Conservation (phyloP, 2,797 vertebrate genomes). For the Eptatretus atami region DNA sequence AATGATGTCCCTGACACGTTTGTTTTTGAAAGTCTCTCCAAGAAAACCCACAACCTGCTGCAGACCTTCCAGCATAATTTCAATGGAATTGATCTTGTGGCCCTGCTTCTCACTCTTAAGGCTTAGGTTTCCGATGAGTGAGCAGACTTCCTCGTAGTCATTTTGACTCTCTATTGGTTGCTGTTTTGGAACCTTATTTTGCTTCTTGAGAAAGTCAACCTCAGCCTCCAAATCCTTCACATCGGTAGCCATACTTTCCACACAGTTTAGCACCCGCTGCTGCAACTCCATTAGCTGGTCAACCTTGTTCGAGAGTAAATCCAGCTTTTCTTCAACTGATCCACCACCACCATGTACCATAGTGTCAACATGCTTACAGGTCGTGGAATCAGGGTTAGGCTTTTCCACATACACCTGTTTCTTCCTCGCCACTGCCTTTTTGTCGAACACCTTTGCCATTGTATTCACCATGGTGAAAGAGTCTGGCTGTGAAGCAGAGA, state of each 20-base stretch:
- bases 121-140: conserved; percentile 17
- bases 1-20: conserved; percentile 31
- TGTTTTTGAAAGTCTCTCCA: conserved; percentile 28
- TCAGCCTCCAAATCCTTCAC: conserved; percentile 3
- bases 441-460: conserved; percentile 4
- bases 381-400: not conserved
- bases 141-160: conserved; percentile 20
- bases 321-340: conserved; percentile 24
- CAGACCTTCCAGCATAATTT: conserved; percentile 21
- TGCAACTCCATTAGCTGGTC: conserved; percentile 26
- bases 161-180: not conserved
- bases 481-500: too few species aligned
- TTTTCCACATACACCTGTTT: not conserved
- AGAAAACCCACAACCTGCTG: conserved; percentile 26
- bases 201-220: not conserved
- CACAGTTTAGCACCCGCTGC: conserved; percentile 17
- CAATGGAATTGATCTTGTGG: conserved; percentile 26
- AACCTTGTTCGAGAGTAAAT: conserved; percentile 24
- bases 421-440: not conserved
- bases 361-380: too few species aligned
- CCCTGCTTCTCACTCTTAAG: conserved; percentile 21
- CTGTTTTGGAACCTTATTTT: too few species aligned
- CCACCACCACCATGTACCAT: conserved; percentile 1
- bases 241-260: too few species aligned
- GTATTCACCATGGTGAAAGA: not conserved